phyloP scores from a whole-genome alignment of 35 echinoderm and acorn worm genomes.

The Strongylocentrotus purpuratus region DNA sequence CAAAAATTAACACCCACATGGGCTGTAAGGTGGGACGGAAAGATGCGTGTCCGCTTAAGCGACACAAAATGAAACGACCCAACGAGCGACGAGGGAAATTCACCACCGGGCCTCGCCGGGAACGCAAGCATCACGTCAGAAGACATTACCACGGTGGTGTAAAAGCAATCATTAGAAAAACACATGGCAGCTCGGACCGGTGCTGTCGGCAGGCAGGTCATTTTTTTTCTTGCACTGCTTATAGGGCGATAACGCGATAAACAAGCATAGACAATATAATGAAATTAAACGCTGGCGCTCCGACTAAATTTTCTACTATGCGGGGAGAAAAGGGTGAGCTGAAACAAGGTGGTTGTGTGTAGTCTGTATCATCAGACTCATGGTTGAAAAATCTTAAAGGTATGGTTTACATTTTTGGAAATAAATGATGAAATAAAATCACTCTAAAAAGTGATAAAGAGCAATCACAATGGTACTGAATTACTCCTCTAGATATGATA shows the following conservation, averaged over 20 bases:
- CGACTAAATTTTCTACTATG: background rate
- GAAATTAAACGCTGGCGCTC: conserved; percentile 24
- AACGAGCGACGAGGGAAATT: conserved; percentile 2
- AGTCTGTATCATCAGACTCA: background rate
- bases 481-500: too few species aligned
- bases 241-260: conserved; percentile 32
- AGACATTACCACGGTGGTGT: background rate
- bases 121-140: background rate
- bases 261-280: conserved; percentile 46
- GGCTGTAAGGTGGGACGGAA: background rate
- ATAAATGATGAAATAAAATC: too few species aligned
- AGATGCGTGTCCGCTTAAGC: background rate
- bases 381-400: too few species aligned
- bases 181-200: background rate
- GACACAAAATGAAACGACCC: background rate
- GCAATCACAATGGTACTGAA: too few species aligned
- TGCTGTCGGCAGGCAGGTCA: conserved; percentile 19
- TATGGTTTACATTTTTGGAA: too few species aligned
- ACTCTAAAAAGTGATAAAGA: too few species aligned
- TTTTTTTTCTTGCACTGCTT: conserved; percentile 38
- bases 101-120: background rate
- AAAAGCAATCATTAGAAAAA: conserved; percentile 25
- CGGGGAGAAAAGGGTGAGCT: background rate
- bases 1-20: background rate
- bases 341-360: background rate